Percentiles rank a stretch among this genome's conserved stretches.
phyloP scores from a whole-genome alignment of 2,888 invertebrate genomes.

The Xestia c-nigrum region DNA sequence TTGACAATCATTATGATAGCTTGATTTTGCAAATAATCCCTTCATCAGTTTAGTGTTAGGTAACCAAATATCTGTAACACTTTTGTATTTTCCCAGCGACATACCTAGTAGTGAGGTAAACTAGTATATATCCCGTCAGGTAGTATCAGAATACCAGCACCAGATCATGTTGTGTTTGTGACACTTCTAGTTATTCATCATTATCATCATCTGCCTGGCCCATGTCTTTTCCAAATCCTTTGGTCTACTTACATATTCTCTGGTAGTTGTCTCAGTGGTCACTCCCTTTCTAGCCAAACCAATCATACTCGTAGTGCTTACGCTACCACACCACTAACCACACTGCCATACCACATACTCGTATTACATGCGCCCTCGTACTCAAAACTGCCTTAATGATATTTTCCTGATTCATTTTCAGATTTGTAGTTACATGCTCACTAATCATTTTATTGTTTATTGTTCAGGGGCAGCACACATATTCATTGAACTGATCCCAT shows the following conservation, averaged over 20 bases:
- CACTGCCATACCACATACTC: neutral
- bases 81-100: neutral
- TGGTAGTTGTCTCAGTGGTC: neutral
- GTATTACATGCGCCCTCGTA: neutral
- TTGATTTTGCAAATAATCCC: neutral
- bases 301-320: neutral
- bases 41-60: neutral
- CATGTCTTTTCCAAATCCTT: neutral
- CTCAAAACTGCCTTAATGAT: neutral
- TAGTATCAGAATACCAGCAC: neutral
- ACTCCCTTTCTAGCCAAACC: neutral
- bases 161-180: neutral
- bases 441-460: neutral
- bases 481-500: neutral
- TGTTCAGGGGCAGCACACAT: neutral
- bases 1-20: neutral
- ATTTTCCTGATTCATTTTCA: neutral
- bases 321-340: neutral
- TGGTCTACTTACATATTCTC: neutral
- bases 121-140: neutral
- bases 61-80: neutral
- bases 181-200: neutral
- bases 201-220: too few relatives aligned
- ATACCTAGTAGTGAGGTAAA: neutral
- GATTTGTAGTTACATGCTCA: neutral